Evolutionary conservation across 1,140 invertebrate genomes (phyloP).

Genomic region (Drosophila leontia): DNA sequence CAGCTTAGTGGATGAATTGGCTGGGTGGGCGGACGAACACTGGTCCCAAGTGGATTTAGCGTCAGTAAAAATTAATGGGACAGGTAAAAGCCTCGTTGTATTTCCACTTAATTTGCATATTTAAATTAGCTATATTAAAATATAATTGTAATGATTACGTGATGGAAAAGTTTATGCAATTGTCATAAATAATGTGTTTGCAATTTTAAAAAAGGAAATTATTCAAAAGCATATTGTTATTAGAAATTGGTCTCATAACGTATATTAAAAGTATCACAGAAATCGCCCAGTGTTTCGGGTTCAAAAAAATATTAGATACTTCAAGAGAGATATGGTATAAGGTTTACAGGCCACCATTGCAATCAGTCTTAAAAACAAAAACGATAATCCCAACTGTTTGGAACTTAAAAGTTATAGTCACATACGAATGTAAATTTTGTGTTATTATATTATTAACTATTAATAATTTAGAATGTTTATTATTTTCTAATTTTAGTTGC

Average conservation of each 20-base stretch:
- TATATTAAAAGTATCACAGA: no score
- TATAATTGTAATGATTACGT: not conserved
- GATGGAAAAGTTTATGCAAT: no score
- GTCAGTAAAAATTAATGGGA: conserved; percentile 10
- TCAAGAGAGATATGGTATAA: not conserved
- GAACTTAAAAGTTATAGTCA: not conserved
- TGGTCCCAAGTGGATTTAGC: conserved; percentile 17
- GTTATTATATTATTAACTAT: no score
- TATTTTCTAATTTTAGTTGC: no score
- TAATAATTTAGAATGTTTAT: no score
- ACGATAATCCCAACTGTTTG: not conserved
- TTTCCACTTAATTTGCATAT: not conserved
- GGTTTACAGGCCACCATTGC: not conserved
- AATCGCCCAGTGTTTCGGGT: no score
- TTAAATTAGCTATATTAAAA: not conserved
- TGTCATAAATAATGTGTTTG: no score
- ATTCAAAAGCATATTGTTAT: no score
- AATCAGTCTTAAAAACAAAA: not conserved
- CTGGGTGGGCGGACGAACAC: conserved; percentile 19
- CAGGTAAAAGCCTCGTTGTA: not conserved
- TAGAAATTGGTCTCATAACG: no score
- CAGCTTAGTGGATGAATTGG: conserved; percentile 44
- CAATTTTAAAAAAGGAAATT: no score
- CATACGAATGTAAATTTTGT: not conserved
- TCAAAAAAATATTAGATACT: not conserved